Evolutionary conservation across 2,888 invertebrate genomes (phyloP).

Genomic region (Leptinotarsa rubiginosa): DNA sequence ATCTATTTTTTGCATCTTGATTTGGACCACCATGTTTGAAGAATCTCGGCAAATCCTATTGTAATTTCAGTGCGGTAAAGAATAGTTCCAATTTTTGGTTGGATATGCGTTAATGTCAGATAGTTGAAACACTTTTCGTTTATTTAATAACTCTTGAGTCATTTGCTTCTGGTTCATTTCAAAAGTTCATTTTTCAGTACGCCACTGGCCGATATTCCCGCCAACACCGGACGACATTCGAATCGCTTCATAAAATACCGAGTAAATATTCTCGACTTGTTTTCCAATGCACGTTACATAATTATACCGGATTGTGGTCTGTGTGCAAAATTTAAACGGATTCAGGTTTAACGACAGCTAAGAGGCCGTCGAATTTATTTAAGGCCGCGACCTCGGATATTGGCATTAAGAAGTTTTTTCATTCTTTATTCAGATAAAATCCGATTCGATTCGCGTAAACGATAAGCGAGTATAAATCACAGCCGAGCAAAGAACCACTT

Average conservation of each 20-base stretch:
- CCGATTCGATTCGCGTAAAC: not conserved
- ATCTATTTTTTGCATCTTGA: too few species aligned
- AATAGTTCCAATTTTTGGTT: too few species aligned
- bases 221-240: not conserved
- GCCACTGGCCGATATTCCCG: not conserved
- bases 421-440: conserved; percentile 18
- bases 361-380: conserved; percentile 24
- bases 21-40: too few species aligned
- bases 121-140: not conserved
- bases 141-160: not conserved
- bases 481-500: not conserved
- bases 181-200: not conserved
- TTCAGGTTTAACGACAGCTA: conserved; percentile 27
- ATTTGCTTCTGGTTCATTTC: not conserved
- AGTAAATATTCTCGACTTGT: conserved; percentile 11
- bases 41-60: too few species aligned
- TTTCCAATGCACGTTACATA: conserved; percentile 15
- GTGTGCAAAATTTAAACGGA: conserved; percentile 17
- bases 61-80: too few species aligned
- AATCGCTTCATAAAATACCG: conserved; percentile 6
- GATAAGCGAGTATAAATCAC: conserved; percentile 13
- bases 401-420: conserved; percentile 17
- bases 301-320: conserved; percentile 19
- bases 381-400: conserved; percentile 30
- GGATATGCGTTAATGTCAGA: too few species aligned